phyloP scores from a whole-genome alignment of 2,797 vertebrate genomes.

The Protonibea diacanthus region DNA sequence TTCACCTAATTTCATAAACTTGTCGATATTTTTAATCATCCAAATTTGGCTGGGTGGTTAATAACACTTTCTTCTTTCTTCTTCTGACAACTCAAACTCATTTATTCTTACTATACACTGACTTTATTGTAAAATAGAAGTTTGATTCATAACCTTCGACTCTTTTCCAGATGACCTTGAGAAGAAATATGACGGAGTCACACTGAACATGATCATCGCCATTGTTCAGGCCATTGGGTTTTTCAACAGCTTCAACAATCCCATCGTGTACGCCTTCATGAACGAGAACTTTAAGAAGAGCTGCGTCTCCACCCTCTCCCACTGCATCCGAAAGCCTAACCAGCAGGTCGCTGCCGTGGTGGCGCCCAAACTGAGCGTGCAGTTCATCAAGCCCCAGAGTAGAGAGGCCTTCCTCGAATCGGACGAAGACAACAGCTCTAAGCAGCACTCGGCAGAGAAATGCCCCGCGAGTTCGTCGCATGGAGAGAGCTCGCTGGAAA shows the following conservation, averaged over 20 bases:
- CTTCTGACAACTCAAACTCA: no score
- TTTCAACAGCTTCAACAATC: slow-evolving; percentile 91
- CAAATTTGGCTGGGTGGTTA: no score
- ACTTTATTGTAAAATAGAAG: no score
- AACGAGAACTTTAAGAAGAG: slow-evolving; percentile 91
- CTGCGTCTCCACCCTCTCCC: slow-evolving; percentile 84
- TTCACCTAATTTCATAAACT: no score
- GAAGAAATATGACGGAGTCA: slow-evolving; percentile 86
- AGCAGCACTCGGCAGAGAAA: slow-evolving; percentile 36
- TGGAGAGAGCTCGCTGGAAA: slow-evolving; percentile 54
- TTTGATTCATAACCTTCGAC: not conserved
- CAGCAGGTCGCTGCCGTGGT: slow-evolving; percentile 43
- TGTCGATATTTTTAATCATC: no score
- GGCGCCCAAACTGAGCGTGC: slow-evolving; percentile 73
- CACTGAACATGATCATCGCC: slow-evolving; percentile 86
- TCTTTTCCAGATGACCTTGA: slow-evolving; percentile 84
- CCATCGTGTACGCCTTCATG: slow-evolving; percentile 90
- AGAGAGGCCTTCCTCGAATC: slow-evolving; percentile 74
- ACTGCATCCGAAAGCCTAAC: slow-evolving; percentile 70
- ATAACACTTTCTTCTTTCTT: no score
- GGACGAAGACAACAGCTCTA: slow-evolving; percentile 4
- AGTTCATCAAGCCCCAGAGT: slow-evolving; percentile 81
- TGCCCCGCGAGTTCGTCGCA: slow-evolving; percentile 35
- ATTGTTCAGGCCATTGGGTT: slow-evolving; percentile 90
- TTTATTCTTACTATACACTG: no score